Evolutionary conservation across 2,888 invertebrate genomes (phyloP), one percentile per base, ranked within the genome.

Genomic region (Caradrina kadenii): DNA sequence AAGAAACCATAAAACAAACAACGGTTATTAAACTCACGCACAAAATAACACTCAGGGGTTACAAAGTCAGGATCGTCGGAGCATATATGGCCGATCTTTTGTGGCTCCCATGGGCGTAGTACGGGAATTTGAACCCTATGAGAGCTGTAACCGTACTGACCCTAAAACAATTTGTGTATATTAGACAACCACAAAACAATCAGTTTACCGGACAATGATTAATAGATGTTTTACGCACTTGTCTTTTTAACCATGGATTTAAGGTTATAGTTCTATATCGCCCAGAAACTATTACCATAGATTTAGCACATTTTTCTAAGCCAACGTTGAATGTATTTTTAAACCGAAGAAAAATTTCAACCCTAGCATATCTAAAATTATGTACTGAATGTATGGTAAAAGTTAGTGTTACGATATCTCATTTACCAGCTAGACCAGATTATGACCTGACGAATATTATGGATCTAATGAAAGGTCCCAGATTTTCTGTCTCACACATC

Each of bases 101-200:
- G 78, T 80, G 54, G 66, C 55, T 69, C 80, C 77, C 86, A 26
- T 53, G 79, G 73, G 85, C 19, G 48, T 58, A 53, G 56, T 68
- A 71, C 26, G 52, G 55, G 58, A 74, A 58, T 60, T 53, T 58
- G 55, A 65, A 63, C 63, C 80, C 60, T 61, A 69, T 66, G 73
- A 65, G 79, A 22, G 67, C 60, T 63, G 52, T 79, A 64, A 63
- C 61, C 79, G n/a, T 73, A 72, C 73, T 76, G 69, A 77, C 83
- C 85, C 70, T 75, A 69, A 80, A 83, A 71, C 79, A 73, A 79
- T 82, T 84, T 81, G 77, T 79, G 75, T 83, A 83, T 78, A 79
- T 85, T 79, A 81, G 66, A 79, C 73, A 78, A 80, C 76, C 73
- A 77, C 65, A 17, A 72, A 69, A 66, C 59, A 59, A 64, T 75